These are phyloP conservation scores for Tupiocoris notatus DNA, from an alignment of 2,888 invertebrate species.

Conservation along the genomic window DNA sequence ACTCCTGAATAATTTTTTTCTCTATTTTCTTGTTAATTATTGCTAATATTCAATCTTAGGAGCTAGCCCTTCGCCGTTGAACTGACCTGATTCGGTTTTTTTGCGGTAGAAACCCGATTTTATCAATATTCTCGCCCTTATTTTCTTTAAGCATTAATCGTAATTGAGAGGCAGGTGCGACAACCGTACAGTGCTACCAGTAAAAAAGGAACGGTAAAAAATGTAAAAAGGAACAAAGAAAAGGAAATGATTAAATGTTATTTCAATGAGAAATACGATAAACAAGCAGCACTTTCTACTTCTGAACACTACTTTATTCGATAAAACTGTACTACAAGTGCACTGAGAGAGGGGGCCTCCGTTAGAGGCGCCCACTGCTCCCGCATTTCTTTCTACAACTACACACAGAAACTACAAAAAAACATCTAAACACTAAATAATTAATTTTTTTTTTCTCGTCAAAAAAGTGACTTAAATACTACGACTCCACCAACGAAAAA, in stretches of 20 bases:
- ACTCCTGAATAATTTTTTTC: no score
- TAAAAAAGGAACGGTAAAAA: conserved; percentile 11
- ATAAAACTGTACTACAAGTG: conserved; percentile 58
- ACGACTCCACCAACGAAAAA: conserved; percentile 47
- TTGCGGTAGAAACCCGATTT: no score
- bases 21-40: no score
- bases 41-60: no score
- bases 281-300: conserved; percentile 59
- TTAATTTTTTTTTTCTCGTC: conserved; percentile 40
- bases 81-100: no score
- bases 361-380: neutral
- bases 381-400: conserved; percentile 47
- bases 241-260: conserved; percentile 44
- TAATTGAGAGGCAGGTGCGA: neutral
- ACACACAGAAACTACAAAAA: conserved; percentile 51
- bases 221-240: conserved; percentile 15
- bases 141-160: no score
- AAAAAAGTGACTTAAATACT: conserved; percentile 47
- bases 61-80: no score
- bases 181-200: conserved; percentile 25
- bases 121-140: no score
- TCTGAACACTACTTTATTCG: conserved; percentile 59
- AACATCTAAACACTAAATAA: conserved; percentile 51
- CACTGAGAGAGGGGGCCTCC: conserved; percentile 51
- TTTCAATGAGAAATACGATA: conserved; percentile 43